Evolutionary conservation across 2,113 vertebrate genomes (phyloP).

Genomic region (Spermophilus dauricus): DNA sequence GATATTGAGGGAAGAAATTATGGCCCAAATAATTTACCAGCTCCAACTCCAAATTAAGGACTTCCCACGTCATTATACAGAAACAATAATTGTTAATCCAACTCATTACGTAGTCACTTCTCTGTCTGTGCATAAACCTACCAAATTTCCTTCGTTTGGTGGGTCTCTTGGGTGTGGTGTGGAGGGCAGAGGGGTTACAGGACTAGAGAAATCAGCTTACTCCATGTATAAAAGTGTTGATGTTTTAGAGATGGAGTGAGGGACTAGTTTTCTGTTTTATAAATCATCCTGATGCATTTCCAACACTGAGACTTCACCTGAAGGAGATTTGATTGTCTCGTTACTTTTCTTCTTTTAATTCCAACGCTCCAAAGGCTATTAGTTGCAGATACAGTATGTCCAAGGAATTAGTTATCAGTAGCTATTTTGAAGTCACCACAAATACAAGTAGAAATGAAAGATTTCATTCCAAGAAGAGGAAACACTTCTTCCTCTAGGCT

Average conservation of each 20-base stretch:
- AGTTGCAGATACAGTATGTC: background rate
- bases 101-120: background rate
- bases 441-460: slow-evolving; percentile 9
- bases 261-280: background rate
- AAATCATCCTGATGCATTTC: background rate
- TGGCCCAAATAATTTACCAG: background rate
- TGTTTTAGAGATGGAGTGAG: slow-evolving; percentile 16
- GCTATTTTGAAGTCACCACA: background rate
- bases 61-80: background rate
- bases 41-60: slow-evolving; percentile 1
- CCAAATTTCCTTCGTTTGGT: background rate
- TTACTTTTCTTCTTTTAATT: background rate
- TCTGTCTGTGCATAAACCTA: background rate
- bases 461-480: slow-evolving; percentile 30
- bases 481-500: slow-evolving; percentile 29
- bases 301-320: background rate
- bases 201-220: background rate
- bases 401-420: slow-evolving; percentile 30
- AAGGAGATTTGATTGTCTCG: slow-evolving; percentile 1
- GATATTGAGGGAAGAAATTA: background rate
- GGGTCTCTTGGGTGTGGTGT: background rate
- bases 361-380: background rate
- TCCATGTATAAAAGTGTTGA: background rate
- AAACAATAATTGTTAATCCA: background rate
- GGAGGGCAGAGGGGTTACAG: background rate